These are phyloP conservation scores for Enteromius mattozi DNA, from an alignment of 2,797 vertebrate genomes.

Conservation along the genomic window DNA sequence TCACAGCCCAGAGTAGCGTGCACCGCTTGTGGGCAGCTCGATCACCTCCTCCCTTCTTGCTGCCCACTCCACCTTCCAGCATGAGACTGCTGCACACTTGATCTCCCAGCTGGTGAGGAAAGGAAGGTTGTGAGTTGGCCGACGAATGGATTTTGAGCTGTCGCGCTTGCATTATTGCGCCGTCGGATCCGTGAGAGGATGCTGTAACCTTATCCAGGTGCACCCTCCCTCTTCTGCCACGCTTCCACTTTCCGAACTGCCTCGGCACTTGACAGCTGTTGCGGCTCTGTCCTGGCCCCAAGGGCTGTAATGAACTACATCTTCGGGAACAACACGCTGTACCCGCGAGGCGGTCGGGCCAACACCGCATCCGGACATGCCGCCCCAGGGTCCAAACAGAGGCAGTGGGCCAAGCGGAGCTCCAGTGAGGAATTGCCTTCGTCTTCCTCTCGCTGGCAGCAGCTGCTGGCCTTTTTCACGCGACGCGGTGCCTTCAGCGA, in stretches of 20 bases:
- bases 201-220: slow-evolving; percentile 83
- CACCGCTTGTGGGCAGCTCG: slow-evolving; percentile 54
- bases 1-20: slow-evolving; percentile 52
- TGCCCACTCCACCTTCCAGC: slow-evolving; percentile 54
- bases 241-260: slow-evolving; percentile 63
- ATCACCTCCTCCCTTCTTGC: slow-evolving; percentile 57
- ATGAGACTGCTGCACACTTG: slow-evolving; percentile 49
- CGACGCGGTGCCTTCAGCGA: slow-evolving; percentile 93
- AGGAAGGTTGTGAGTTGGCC: slow-evolving; percentile 26
- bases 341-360: slow-evolving; percentile 88
- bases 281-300: slow-evolving; percentile 47
- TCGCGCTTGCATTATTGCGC: slow-evolving; percentile 31
- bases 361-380: slow-evolving; percentile 76
- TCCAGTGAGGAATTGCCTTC: slow-evolving; percentile 87
- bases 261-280: slow-evolving; percentile 53
- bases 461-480: slow-evolving; percentile 93
- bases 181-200: slow-evolving; percentile 73
- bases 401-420: slow-evolving; percentile 89
- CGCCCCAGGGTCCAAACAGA: slow-evolving; percentile 86
- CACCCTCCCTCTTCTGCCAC: slow-evolving; percentile 69
- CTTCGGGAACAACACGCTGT: slow-evolving; percentile 96
- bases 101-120: slow-evolving; percentile 48
- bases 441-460: slow-evolving; percentile 92
- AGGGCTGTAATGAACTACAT: slow-evolving; percentile 95
- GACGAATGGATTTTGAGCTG: slow-evolving; percentile 54